Evolutionary conservation across 2,888 invertebrate species (phyloP).

Genomic region (Xylocampa areola): DNA sequence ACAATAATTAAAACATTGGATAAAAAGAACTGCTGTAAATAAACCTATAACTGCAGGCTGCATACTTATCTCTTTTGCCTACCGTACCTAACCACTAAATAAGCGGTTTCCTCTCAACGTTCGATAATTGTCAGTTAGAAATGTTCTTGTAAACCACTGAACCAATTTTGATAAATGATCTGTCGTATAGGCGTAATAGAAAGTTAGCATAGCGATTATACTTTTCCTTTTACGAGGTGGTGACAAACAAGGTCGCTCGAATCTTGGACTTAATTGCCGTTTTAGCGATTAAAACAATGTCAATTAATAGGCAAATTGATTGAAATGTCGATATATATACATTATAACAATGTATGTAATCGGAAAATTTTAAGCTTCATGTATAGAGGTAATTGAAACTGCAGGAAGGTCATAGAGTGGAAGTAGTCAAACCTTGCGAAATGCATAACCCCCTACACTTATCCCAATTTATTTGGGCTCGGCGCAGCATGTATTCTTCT

Average conservation of each 20-base stretch:
- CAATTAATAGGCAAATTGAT: neutral
- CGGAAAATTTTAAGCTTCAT: too few species aligned
- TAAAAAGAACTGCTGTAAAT: too few species aligned
- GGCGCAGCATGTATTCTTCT: too few species aligned
- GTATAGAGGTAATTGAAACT: too few species aligned
- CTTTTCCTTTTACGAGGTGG: slow-evolving; percentile 52
- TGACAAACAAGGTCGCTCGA: slow-evolving; percentile 14
- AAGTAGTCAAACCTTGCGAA: too few species aligned
- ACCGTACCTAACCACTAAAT: slow-evolving; percentile 18
- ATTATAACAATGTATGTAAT: too few species aligned
- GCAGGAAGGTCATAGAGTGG: too few species aligned
- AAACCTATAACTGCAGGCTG: too few species aligned
- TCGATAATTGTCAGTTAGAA: slow-evolving; percentile 32
- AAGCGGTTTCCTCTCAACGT: slow-evolving; percentile 30
- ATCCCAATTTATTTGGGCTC: too few species aligned
- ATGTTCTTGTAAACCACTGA: slow-evolving; percentile 43
- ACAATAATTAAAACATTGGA: too few species aligned
- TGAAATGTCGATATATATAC: neutral
- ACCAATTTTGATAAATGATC: slow-evolving; percentile 48
- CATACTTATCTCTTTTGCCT: too few species aligned
- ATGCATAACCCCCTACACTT: too few species aligned
- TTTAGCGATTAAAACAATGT: neutral
- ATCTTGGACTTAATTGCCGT: slow-evolving; percentile 5
- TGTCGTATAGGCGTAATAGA: slow-evolving; percentile 39
- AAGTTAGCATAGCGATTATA: slow-evolving; percentile 41